Base-by-base conservation (phyloP, 2,888 invertebrate genomes). In the Agrotis exclamationis region DNA sequence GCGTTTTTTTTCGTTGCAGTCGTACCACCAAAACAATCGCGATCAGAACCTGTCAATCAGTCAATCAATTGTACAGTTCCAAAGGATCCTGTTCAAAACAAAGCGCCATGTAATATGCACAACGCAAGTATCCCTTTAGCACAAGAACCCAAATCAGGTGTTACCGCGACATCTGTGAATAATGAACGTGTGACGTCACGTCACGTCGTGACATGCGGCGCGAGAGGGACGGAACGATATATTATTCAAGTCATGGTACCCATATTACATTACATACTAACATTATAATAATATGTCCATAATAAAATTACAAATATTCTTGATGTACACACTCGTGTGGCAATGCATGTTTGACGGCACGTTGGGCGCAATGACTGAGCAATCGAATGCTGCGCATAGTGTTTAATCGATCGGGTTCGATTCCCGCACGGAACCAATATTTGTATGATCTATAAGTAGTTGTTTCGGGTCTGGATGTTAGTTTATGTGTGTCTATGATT, bases 151-250 rank as follows among this genome's bases (percentile, higher is more conserved):
- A 69, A 68, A 76, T 69, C 54, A 22, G 39, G 59, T 54, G 76
- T 24, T 50, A 59, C 20, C 44, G 28, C 50, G 22, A 68, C 44
- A 28, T 48, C 50, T 22, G 62, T 80, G 50, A 80, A 69, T 76
- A 69, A 80, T 76, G 59, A 60, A 76, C 22, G 44, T 20, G 5
- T 50, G 81, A 69, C 59, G 70, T 67, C 62, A 66, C 50, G 75
- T 57, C 67, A 22, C 68, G 9, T 7, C 24, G 22, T 16, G 73
- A 56, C 59, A 60, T 18, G 56, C 44, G 28, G 22, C 39, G 22
- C 70, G n/a, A 2, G 66, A 39, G 16, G 58, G 59, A 24, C 80
- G 28, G 79, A 39, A 60, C 62, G 11, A 74, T 80, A 51, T 80
- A 76, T 77, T 80, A 77, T 77, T 80, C 51, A 80, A 22, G 20